Base-by-base conservation (phyloP, 2,888 invertebrate genomes). In the Drosophila paranaensis region DNA sequence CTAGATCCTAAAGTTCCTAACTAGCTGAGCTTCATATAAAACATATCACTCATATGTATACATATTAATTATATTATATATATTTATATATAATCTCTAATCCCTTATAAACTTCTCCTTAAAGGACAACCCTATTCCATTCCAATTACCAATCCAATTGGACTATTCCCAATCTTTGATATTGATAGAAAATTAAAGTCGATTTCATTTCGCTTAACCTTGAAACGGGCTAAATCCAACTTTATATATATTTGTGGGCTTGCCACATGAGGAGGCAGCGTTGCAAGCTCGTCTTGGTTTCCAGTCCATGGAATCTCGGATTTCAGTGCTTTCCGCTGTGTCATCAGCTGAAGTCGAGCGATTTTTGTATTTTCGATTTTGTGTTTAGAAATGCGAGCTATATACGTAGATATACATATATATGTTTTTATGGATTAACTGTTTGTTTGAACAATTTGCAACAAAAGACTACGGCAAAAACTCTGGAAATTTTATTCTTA, bases 361-460 rank as follows among this genome's bases (percentile, higher is more conserved):
- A 11, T 10, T 40, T n/a, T 40, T n/a, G 25, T 27, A 13, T 39
- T n/a, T 39, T 16, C 4, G 25, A 60, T 42, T 61, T 71, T 66
- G 6, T 66, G 63, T 71, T 74, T 67, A 45, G 60, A 67, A 71
- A 71, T 58, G 2, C 11, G 51, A 74, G 79, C 50, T 20, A 20
- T 20, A 20, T 57, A 30, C 53, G 43, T 27, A 2, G 0, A 27
- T 27, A 27, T 27, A 27, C 3, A 27, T 3, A 27, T 27, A 27
- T 27, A 27, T 60, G 33, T 60, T 39, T 60, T 13, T 60, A 30
- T 63, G 5, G 56, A 25, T 58, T 37, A 43, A 37, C 13, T 54
- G 45, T 55, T 61, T 74, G 35, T 57, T 61, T 61, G 16, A 50
- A 62, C 37, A 25, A 43, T 50, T 37, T 39, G 33, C 10, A 45